Percentiles rank a stretch among this genome's conserved stretches.
phyloP scores from a whole-genome alignment of 1,140 invertebrate genomes.

The Stegodyphus dumicola region DNA sequence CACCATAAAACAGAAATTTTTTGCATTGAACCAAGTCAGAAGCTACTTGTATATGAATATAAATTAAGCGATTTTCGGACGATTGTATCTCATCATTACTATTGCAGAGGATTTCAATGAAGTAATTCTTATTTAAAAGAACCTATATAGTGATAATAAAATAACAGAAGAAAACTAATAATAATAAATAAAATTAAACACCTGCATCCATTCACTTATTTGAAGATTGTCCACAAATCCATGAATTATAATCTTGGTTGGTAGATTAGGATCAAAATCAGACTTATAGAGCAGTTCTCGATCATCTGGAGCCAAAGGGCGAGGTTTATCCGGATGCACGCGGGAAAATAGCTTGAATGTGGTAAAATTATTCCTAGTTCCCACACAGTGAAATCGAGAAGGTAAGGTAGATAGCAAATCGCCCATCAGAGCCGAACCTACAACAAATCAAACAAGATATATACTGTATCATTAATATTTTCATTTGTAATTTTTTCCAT shows the following conservation, averaged over 20 bases:
- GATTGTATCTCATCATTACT: too few relatives aligned
- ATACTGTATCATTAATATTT: neutral
- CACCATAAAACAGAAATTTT: too few relatives aligned
- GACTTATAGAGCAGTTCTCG: constrained; percentile 13
- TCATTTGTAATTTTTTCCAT: too few relatives aligned
- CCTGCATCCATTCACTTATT: constrained; percentile 53
- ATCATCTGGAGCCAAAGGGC: constrained; percentile 5
- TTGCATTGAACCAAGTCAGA: too few relatives aligned
- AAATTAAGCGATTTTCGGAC: too few relatives aligned
- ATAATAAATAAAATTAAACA: neutral
- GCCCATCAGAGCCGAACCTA: constrained; percentile 44
- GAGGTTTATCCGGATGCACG: constrained; percentile 5
- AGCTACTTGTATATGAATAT: too few relatives aligned
- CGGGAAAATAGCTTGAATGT: constrained; percentile 37
- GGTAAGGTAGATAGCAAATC: constrained; percentile 21
- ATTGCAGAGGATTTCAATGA: too few relatives aligned
- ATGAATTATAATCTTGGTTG: constrained; percentile 82
- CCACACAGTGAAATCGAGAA: constrained; percentile 28
- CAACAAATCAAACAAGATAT: neutral
- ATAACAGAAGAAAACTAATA: too few relatives aligned
- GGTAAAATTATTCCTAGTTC: constrained; percentile 39
- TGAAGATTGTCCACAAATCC: constrained; percentile 71
- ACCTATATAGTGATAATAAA: too few relatives aligned
- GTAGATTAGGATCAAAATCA: constrained; percentile 69
- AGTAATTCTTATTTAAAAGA: too few relatives aligned